Conservation (phyloP, 1,140 invertebrate species). For the Eriosoma lanigerum region DNA sequence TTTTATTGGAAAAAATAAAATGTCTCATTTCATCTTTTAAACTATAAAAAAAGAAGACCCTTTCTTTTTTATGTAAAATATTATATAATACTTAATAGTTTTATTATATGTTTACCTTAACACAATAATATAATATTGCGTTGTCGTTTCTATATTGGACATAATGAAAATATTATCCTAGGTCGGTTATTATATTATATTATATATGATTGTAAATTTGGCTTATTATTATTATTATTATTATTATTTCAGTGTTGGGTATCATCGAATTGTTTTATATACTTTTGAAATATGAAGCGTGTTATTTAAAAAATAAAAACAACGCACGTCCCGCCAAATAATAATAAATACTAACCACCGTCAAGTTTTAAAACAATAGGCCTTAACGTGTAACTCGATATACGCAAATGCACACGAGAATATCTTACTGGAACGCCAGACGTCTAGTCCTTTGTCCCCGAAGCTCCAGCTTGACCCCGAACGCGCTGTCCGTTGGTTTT, state of each 20-base stretch:
- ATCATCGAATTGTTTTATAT: neutral
- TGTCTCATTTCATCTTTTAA: too few species aligned
- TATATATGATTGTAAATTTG: neutral
- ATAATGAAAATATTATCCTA: neutral
- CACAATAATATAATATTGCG: too few species aligned
- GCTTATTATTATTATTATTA: constrained; percentile 35
- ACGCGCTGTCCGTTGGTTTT: constrained; percentile 22
- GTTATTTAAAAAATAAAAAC: neutral
- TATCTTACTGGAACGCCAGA: constrained; percentile 16
- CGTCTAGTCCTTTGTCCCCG: constrained; percentile 43
- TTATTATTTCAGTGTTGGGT: constrained; percentile 1
- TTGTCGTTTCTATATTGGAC: neutral
- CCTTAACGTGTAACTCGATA: constrained; percentile 35
- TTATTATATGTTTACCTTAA: too few species aligned
- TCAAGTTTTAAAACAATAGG: constrained; percentile 40
- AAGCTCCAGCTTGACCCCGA: constrained; percentile 42
- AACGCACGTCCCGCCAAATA: constrained; percentile 34
- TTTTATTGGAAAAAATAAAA: too few species aligned
- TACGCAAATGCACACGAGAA: constrained; percentile 35
- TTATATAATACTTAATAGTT: too few species aligned
- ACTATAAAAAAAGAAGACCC: too few species aligned
- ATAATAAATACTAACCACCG: constrained; percentile 20
- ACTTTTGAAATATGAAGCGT: constrained; percentile 31
- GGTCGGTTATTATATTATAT: too few species aligned
- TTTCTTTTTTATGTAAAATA: too few species aligned